Base-by-base conservation (phyloP, 2,888 invertebrate species). In the Ryuthela nishihirai region DNA sequence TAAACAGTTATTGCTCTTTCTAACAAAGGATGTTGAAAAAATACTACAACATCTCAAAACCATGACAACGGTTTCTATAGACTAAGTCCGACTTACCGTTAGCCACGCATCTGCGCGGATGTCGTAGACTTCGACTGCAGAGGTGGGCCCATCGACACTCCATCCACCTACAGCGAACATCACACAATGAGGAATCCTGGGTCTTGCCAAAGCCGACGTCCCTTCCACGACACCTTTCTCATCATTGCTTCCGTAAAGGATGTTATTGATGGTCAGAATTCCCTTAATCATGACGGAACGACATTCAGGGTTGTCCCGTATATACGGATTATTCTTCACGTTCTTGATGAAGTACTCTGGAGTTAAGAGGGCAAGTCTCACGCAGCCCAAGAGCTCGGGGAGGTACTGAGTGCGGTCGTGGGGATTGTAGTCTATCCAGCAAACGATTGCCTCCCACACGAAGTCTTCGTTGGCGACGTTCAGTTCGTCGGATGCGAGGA, bases 41-140 rank as follows among this genome's bases (percentile, higher is more conserved):
- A n/a, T n/a, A n/a, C n/a, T n/a, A n/a, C n/a, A n/a, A n/a, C n/a
- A n/a, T n/a, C n/a, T n/a, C n/a, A n/a, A n/a, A n/a, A n/a, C n/a
- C n/a, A n/a, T n/a, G n/a, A n/a, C n/a, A n/a, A n/a, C n/a, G n/a
- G n/a, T n/a, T n/a, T n/a, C n/a, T n/a, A n/a, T n/a, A n/a, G n/a
- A n/a, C n/a, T n/a, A n/a, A n/a, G n/a, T n/a, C n/a, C n/a, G n/a
- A n/a, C 65, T 58, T 67, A 82, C 83, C 78, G 83, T 83, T 44
- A 90, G 85, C 91, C 91, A 92, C 41, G 90, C 82, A 75, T 91
- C 90, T 1, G 91, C 90, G 68, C 89, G 78, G 0, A 88, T 88
- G 68, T 92, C 91, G 71, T 91, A 91, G 0, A 89, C 88, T 74
- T 91, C 91, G 65, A 91, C 87, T 72, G 83, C 85, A 65, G 77